These are phyloP conservation scores for Hyles lineata DNA, from an alignment of 2,888 invertebrate species.

Conservation along the genomic window DNA sequence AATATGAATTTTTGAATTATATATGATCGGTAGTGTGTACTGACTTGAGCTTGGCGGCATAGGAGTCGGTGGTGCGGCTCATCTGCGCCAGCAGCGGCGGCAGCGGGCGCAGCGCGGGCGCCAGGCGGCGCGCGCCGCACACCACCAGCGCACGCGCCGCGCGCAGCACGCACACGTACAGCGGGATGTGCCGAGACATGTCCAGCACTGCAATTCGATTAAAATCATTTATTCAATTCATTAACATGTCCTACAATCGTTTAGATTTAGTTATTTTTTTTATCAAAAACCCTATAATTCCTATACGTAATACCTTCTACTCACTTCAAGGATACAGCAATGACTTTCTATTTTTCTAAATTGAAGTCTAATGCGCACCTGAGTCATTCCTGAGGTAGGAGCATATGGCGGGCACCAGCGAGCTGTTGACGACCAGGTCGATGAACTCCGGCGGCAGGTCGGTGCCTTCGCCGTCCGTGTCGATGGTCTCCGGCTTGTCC, in stretches of 20 bases:
- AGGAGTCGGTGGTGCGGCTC: conserved; percentile 96
- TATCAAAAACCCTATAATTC: too few species aligned
- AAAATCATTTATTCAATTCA: too few species aligned
- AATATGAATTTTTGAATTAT: too few species aligned
- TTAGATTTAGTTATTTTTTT: too few species aligned
- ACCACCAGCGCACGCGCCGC: conserved; percentile 92
- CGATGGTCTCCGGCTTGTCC: conserved; percentile 54
- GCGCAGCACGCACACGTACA: conserved; percentile 95
- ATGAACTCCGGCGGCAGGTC: conserved; percentile 89
- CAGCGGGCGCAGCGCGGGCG: conserved; percentile 84
- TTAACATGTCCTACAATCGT: too few species aligned
- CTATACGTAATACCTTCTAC: too few species aligned
- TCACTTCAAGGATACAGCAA: too few species aligned
- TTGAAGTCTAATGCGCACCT: conserved; percentile 69
- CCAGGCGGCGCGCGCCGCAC: conserved; percentile 87
- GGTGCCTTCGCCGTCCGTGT: conserved; percentile 58
- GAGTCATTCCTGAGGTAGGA: conserved; percentile 97
- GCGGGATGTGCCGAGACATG: conserved; percentile 98
- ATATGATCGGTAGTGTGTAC: background rate
- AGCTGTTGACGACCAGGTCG: conserved; percentile 91
- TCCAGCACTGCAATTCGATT: conserved; percentile 94
- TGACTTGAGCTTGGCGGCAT: conserved; percentile 92
- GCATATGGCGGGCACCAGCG: conserved; percentile 93
- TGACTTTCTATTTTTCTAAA: too few species aligned
- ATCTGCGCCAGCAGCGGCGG: conserved; percentile 92